These are phyloP conservation scores for Pangasianodon gigas DNA, from an alignment of 2,113 vertebrate genomes.

Conservation along the genomic window DNA sequence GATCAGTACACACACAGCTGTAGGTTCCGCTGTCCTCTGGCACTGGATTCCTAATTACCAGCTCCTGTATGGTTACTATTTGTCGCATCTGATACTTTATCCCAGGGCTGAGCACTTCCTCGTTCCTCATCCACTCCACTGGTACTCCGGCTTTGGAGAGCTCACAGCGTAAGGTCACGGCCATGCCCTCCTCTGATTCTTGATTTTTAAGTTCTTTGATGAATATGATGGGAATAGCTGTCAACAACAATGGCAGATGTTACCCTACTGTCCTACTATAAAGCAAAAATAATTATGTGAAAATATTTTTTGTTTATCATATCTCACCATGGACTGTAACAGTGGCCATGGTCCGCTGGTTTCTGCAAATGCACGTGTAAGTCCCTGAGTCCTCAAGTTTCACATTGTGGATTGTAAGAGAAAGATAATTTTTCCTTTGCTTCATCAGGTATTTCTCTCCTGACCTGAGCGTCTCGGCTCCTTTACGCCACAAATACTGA, in stretches of 20 bases:
- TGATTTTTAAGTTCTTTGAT: conserved; percentile 78
- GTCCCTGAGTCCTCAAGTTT: conserved; percentile 81
- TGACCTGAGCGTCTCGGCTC: conserved; percentile 66
- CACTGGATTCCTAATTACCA: conserved; percentile 77
- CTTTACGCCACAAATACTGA: conserved; percentile 71
- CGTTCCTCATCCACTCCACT: conserved; percentile 81
- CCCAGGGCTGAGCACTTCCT: conserved; percentile 71
- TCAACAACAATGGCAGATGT: background rate
- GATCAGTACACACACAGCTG: conserved; percentile 77
- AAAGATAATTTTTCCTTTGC: conserved; percentile 72
- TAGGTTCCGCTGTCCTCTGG: conserved; percentile 85
- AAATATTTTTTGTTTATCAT: background rate
- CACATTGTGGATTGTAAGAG: conserved; percentile 77
- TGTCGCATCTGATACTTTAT: conserved; percentile 81
- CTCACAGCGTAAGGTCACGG: conserved; percentile 80
- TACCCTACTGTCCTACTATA: background rate
- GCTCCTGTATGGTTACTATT: conserved; percentile 69
- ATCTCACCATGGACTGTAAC: conserved; percentile 81
- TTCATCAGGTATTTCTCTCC: conserved; percentile 82
- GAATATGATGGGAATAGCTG: conserved; percentile 81
- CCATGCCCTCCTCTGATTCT: conserved; percentile 80
- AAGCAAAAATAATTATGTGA: background rate
- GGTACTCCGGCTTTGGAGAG: conserved; percentile 76
- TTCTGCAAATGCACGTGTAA: conserved; percentile 81
- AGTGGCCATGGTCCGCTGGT: conserved; percentile 77